phyloP scores from a whole-genome alignment of 2,888 invertebrate species.

The Panopea generosa region DNA sequence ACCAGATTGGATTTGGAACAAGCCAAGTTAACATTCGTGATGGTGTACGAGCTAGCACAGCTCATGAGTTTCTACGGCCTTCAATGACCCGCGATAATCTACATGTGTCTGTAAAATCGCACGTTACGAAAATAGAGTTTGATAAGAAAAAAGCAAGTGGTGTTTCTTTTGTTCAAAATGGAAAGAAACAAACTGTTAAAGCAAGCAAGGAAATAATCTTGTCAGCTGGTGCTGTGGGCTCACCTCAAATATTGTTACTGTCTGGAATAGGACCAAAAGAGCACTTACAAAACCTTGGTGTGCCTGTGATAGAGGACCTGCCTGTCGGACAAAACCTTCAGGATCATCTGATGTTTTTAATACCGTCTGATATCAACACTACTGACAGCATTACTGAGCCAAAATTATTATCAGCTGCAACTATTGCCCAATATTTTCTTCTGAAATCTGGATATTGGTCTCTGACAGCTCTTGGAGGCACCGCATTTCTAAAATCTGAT shows the following conservation, averaged over 20 bases:
- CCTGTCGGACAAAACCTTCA: constrained; percentile 82
- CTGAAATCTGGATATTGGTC: constrained; percentile 27
- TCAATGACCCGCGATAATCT: constrained; percentile 74
- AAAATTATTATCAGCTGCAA: constrained; percentile 6
- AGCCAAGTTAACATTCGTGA: constrained; percentile 43
- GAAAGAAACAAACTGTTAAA: constrained; percentile 58
- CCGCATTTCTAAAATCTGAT: constrained; percentile 29
- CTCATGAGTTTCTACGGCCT: constrained; percentile 78
- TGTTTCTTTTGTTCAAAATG: constrained; percentile 69
- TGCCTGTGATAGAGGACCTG: constrained; percentile 77
- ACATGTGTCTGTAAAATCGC: constrained; percentile 69
- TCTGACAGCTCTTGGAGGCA: constrained; percentile 11
- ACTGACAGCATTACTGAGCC: constrained; percentile 26
- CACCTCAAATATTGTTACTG: constrained; percentile 83
- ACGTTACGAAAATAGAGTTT: constrained; percentile 68
- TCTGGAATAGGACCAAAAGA: constrained; percentile 83
- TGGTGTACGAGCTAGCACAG: constrained; percentile 79
- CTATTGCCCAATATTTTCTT: constrained; percentile 8
- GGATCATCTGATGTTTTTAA: constrained; percentile 69
- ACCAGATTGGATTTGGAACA: constrained; percentile 41
- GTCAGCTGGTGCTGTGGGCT: constrained; percentile 83
- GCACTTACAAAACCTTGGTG: constrained; percentile 80
- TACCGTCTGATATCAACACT: constrained; percentile 23
- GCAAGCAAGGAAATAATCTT: constrained; percentile 78
- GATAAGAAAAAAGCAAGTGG: constrained; percentile 71